These are phyloP conservation scores for Xiphorhynchus elegans DNA, from an alignment of 2,113 vertebrate species.

Conservation along the genomic window DNA sequence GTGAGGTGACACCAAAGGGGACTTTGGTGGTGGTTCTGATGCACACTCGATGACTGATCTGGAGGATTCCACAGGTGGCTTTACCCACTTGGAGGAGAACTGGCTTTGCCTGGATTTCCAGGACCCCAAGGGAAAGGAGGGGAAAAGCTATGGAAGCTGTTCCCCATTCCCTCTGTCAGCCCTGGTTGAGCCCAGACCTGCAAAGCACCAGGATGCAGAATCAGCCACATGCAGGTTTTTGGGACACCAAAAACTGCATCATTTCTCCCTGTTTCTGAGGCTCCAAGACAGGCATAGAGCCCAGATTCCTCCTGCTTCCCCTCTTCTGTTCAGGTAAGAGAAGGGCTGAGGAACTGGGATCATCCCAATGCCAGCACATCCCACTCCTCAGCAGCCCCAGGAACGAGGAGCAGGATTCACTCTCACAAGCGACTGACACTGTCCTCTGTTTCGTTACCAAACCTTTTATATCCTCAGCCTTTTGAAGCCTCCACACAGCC, in stretches of 20 bases:
- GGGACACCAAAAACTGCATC: neutral
- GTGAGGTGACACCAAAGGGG: neutral
- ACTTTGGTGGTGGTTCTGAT: neutral
- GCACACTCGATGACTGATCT: neutral
- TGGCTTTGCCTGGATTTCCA: too few species aligned
- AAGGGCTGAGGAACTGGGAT: neutral
- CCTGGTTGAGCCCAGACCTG: too few species aligned
- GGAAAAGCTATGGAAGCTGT: too few species aligned
- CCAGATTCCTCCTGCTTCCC: neutral
- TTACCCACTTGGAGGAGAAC: too few species aligned
- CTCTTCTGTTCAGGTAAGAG: neutral
- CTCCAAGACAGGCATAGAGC: neutral
- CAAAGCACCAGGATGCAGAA: neutral
- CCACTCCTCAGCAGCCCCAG: neutral
- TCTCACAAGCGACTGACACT: neutral
- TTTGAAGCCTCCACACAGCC: neutral
- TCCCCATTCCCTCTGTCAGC: too few species aligned
- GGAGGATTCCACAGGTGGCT: neutral
- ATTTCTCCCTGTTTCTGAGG: neutral
- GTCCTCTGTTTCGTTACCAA: neutral
- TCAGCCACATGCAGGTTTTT: fast-evolving
- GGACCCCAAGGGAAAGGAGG: too few species aligned
- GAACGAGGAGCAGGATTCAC: neutral
- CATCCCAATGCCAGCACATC: neutral
- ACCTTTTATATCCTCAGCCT: neutral